Evolutionary conservation across 2,113 vertebrate species (phyloP).

Genomic region (Hippopotamus amphibius): DNA sequence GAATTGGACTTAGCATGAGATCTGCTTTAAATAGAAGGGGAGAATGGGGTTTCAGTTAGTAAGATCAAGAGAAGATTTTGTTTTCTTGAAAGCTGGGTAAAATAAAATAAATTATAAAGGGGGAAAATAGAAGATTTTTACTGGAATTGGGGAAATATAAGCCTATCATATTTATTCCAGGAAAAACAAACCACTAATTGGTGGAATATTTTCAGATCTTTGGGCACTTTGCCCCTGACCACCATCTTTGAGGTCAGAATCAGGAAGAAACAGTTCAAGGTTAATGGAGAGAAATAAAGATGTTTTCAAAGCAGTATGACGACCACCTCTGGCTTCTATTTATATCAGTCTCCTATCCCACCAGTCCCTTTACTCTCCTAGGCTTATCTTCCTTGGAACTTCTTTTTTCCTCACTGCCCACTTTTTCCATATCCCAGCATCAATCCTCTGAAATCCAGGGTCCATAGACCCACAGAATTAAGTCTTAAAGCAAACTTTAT

Average conservation of each 20-base stretch:
- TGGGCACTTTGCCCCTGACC: conserved; percentile 77
- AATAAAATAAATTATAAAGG: conserved; percentile 71
- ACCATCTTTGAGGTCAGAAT: conserved; percentile 74
- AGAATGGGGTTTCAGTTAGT: not conserved
- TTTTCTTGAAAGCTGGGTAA: conserved; percentile 53
- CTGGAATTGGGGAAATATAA: conserved; percentile 75
- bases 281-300: conserved; percentile 62
- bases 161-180: conserved; percentile 73
- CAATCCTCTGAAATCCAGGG: not conserved
- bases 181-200: conserved; percentile 82
- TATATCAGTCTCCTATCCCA: not conserved
- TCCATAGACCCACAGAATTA: not conserved
- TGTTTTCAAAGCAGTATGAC: conserved; percentile 5
- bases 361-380: not conserved
- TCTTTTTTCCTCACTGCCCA: not conserved
- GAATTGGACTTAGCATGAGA: not conserved
- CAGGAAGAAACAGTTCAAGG: conserved; percentile 58
- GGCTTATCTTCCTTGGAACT: conserved; percentile 13
- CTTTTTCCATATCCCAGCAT: not conserved
- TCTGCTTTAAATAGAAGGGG: conserved; percentile 30
- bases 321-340: conserved; percentile 24
- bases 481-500: conserved; percentile 29
- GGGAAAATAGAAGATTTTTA: conserved; percentile 67
- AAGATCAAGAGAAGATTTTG: not conserved
- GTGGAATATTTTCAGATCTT: conserved; percentile 77